A percentile compares a stretch with the other conserved stretches of the same genome.
These are phyloP conservation scores for Coluber constrictor DNA, from an alignment of 2,797 vertebrate genomes.

Conservation along the genomic window DNA sequence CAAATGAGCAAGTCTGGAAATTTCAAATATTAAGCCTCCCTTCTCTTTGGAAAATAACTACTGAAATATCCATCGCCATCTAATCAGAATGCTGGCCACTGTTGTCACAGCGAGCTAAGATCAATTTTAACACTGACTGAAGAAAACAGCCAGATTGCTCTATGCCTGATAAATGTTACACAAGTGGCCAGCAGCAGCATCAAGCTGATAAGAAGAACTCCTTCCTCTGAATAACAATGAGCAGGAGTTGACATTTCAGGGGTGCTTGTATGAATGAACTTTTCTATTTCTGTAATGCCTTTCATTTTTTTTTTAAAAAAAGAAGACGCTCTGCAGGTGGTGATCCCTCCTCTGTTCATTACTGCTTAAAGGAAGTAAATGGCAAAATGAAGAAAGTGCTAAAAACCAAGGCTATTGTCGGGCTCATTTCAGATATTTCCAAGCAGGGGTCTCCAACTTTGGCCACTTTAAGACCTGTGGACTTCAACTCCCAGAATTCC, in stretches of 20 bases:
- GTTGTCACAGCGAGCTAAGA: not conserved
- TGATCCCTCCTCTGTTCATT: not conserved
- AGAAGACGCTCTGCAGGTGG: not conserved
- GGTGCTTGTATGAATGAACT: slow-evolving; percentile 10
- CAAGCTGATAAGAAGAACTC: not conserved
- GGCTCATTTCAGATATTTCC: not conserved
- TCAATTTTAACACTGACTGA: not conserved
- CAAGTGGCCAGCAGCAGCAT: not conserved
- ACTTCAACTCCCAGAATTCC: too few relatives aligned
- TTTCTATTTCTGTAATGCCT: slow-evolving; percentile 3
- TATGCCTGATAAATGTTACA: not conserved
- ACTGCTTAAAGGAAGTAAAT: not conserved
- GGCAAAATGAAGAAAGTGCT: not conserved
- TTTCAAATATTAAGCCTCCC: not conserved
- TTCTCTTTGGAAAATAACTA: not conserved
- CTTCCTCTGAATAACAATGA: slow-evolving; percentile 1
- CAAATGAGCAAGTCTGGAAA: not conserved
- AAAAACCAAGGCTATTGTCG: not conserved
- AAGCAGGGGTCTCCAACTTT: not conserved
- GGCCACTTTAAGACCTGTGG: too few relatives aligned
- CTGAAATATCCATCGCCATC: not conserved
- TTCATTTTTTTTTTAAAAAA: not conserved
- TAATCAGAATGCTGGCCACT: not conserved
- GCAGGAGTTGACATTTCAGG: slow-evolving; percentile 31
- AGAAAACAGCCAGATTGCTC: not conserved